Evolutionary conservation across 1,140 invertebrate genomes (phyloP), one percentile per base, ranked within the genome.

Genomic region (Leguminivora glycinivorella): DNA sequence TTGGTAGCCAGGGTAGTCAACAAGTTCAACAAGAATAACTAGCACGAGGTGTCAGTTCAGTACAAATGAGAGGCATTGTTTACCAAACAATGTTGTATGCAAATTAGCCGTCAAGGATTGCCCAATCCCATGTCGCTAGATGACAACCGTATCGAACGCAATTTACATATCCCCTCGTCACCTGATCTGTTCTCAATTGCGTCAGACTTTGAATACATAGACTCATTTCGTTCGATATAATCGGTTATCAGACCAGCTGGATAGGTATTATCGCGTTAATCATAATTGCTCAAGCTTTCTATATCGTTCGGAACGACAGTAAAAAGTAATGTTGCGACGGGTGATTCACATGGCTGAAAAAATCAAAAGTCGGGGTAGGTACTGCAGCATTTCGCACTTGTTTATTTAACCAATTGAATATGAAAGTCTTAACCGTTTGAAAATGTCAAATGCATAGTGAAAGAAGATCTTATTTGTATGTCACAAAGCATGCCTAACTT

Each of bases 1-100:
- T 31, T 24, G 58, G 25, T 4, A 14, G 58, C 14, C 58, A 63
- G 26, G 14, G 25, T 63, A 19, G 26, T 34, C 58, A 29, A 9
- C 58, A 63, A 34, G 26, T 17, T n/a, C 4, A 31, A 4, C 6
- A 3, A n/a, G 14, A n/a, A 63, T 31, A 4, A n/a, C 47, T 19
- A 52, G 47, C 19, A 22, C 22, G 40, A n/a, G 0, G 40, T 43
- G 40, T n/a, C 47, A 52, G 47, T 52, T 22, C 58, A 7, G 58
- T 63, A 63, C 58, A 63, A 63, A 63, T 63, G 26, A 63, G 24
- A 26, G 26, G 58, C 58, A 63, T 63, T 63, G 26, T 63, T 63
- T 63, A 29, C 25, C 26, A 34, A 34, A 63, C 58, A 63, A 31
- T 5, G 58, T 63, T 63, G n/a, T 63, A 63, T 63, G 58, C 26